Conservation (phyloP, 2,888 invertebrate species). For the Gerosis bhagava region DNA sequence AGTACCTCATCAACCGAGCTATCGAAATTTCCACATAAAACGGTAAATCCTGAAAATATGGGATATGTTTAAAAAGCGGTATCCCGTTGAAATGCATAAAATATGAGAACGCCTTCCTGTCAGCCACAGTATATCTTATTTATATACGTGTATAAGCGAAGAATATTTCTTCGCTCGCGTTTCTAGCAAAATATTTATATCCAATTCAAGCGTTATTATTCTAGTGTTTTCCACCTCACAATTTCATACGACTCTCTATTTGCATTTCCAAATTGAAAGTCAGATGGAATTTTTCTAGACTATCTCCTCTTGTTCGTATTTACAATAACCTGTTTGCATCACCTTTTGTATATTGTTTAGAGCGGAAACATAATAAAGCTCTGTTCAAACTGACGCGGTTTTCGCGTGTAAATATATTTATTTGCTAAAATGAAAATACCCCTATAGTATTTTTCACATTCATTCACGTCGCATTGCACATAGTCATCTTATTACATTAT, state of each 20-base stretch:
- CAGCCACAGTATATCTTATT: conserved; percentile 15
- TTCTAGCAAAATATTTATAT: conserved; percentile 21
- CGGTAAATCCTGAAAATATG: conserved; percentile 6
- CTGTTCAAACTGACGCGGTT: too few relatives aligned
- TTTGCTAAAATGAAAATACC: too few relatives aligned
- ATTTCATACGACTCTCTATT: conserved; percentile 12
- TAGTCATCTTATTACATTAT: too few relatives aligned
- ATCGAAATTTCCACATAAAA: neutral
- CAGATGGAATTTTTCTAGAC: too few relatives aligned
- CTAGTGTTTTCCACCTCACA: conserved; percentile 2
- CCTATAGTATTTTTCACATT: too few relatives aligned
- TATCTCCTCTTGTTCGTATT: too few relatives aligned
- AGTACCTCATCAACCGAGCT: neutral
- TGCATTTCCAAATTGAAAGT: conserved; percentile 1
- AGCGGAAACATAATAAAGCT: too few relatives aligned
- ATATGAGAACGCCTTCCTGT: conserved; percentile 20
- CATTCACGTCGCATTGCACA: too few relatives aligned
- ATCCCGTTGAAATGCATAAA: conserved; percentile 18
- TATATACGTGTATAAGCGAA: conserved; percentile 8
- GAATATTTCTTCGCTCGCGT: conserved; percentile 9
- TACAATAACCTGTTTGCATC: too few relatives aligned
- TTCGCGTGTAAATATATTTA: too few relatives aligned
- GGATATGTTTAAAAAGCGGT: conserved; percentile 18
- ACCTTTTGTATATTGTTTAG: too few relatives aligned
- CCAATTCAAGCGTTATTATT: conserved; percentile 16